Percentiles rank a stretch among this genome's conserved stretches.
These are phyloP conservation scores for Pristis pectinata DNA, from an alignment of 2,797 vertebrate genomes.

Conservation along the genomic window DNA sequence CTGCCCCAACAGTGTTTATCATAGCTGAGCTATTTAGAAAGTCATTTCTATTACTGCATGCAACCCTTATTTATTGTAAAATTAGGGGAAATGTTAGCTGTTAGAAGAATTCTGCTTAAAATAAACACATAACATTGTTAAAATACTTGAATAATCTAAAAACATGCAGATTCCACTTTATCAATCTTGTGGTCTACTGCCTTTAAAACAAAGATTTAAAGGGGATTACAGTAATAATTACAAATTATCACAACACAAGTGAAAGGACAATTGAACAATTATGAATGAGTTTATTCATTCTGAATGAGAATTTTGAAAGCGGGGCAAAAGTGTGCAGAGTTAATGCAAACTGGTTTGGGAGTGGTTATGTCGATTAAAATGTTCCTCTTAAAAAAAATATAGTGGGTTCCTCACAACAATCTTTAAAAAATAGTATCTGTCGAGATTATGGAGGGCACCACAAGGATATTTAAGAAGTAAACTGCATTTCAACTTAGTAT, in stretches of 20 bases:
- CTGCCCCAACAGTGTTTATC: background rate
- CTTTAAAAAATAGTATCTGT: background rate
- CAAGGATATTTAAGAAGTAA: slow-evolving; percentile 11
- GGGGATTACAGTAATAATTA: slow-evolving; percentile 11
- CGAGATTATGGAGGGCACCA: background rate
- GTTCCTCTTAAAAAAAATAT: background rate
- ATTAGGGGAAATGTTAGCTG: background rate
- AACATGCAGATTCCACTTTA: background rate
- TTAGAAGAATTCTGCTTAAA: background rate
- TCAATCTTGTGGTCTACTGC: background rate
- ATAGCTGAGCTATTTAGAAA: background rate
- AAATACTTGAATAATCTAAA: background rate
- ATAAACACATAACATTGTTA: background rate
- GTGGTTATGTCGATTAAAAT: slow-evolving; percentile 13
- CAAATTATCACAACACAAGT: slow-evolving; percentile 29
- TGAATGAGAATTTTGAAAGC: background rate
- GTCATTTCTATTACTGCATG: background rate
- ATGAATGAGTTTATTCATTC: slow-evolving; percentile 33
- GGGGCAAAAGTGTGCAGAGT: background rate
- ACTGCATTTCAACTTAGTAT: background rate
- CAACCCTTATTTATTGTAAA: background rate
- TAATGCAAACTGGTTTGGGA: background rate
- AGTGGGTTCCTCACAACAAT: background rate
- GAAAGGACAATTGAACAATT: slow-evolving; percentile 23
- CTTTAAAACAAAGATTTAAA: slow-evolving; percentile 18